phyloP scores from a whole-genome alignment of 2,113 vertebrate species.

The Anthoscopus minutus region DNA sequence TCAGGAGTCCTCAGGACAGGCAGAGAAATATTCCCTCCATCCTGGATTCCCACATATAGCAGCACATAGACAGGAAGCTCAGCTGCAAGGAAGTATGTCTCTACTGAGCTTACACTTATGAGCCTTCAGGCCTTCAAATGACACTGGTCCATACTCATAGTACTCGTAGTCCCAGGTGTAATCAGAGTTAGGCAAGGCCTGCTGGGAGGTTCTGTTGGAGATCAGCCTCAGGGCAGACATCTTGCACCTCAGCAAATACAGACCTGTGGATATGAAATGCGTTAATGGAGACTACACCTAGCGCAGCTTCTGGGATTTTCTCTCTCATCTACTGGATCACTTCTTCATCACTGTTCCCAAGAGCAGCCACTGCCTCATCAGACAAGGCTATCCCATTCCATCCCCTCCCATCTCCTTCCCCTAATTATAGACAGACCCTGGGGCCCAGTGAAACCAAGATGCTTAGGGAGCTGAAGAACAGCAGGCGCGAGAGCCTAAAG shows the following conservation, averaged over 20 bases:
- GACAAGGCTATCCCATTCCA: background rate
- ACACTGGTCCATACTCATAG: conserved; percentile 90
- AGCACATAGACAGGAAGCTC: background rate
- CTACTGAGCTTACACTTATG: conserved; percentile 85
- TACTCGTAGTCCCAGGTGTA: conserved; percentile 96
- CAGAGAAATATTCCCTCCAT: too few relatives aligned
- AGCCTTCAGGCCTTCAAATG: conserved; percentile 91
- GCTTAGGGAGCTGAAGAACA: background rate
- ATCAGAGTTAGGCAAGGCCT: conserved; percentile 74
- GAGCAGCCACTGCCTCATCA: background rate
- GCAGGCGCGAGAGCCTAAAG: background rate
- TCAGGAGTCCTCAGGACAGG: too few relatives aligned
- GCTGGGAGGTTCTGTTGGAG: conserved; percentile 78
- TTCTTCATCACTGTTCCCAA: background rate
- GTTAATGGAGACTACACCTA: background rate
- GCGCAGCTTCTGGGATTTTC: background rate
- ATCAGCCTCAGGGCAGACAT: conserved; percentile 77
- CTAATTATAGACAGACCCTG: background rate
- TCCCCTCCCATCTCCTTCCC: background rate
- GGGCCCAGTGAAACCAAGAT: background rate
- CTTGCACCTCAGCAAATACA: conserved; percentile 29
- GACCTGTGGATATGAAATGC: background rate
- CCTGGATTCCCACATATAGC: too few relatives aligned
- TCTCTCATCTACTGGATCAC: background rate
- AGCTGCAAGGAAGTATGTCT: background rate